A percentile compares a stretch with the other conserved stretches of the same genome.
phyloP scores from a whole-genome alignment of 1,140 invertebrate genomes.

The Drosophila fuyamai region DNA sequence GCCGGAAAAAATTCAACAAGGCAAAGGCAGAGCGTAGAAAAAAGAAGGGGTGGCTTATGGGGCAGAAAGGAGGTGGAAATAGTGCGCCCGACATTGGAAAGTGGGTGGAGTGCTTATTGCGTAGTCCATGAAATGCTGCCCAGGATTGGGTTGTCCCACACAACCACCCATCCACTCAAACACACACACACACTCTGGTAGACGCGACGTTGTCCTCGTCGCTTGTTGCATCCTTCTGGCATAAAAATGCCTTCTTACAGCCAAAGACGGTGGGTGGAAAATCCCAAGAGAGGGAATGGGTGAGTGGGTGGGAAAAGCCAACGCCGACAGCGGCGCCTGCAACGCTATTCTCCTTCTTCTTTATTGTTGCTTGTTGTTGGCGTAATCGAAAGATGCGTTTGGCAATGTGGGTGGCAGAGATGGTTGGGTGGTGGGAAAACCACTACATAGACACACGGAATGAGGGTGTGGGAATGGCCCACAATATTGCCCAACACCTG shows the following conservation, averaged over 20 bases:
- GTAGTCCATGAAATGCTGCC: constrained; percentile 60
- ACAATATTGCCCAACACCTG: constrained; percentile 75
- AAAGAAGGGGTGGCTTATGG: background rate
- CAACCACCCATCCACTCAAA: constrained; percentile 25
- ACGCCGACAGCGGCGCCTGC: constrained; percentile 38
- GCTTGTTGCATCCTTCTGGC: constrained; percentile 78
- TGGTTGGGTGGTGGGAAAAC: constrained; percentile 1
- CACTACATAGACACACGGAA: constrained; percentile 41
- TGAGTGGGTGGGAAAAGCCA: constrained; percentile 18
- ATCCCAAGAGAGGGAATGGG: background rate
- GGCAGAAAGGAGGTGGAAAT: background rate
- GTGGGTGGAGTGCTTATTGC: constrained; percentile 67
- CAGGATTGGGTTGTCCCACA: constrained; percentile 52
- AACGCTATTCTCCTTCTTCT: constrained; percentile 32
- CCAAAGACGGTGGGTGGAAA: constrained; percentile 40
- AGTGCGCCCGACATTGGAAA: constrained; percentile 52
- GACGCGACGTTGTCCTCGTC: constrained; percentile 48
- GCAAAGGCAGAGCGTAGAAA: constrained; percentile 44
- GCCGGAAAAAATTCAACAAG: constrained; percentile 79
- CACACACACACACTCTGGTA: constrained; percentile 5
- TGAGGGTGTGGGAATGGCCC: constrained; percentile 39
- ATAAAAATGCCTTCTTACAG: constrained; percentile 82
- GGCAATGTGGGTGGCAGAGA: constrained; percentile 42
- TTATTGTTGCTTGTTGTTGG: constrained; percentile 56
- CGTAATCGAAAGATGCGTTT: constrained; percentile 81